Percentiles rank a stretch among this genome's conserved stretches.
phyloP scores from a whole-genome alignment of 2,113 vertebrate genomes.

The Eulemur macaco region DNA sequence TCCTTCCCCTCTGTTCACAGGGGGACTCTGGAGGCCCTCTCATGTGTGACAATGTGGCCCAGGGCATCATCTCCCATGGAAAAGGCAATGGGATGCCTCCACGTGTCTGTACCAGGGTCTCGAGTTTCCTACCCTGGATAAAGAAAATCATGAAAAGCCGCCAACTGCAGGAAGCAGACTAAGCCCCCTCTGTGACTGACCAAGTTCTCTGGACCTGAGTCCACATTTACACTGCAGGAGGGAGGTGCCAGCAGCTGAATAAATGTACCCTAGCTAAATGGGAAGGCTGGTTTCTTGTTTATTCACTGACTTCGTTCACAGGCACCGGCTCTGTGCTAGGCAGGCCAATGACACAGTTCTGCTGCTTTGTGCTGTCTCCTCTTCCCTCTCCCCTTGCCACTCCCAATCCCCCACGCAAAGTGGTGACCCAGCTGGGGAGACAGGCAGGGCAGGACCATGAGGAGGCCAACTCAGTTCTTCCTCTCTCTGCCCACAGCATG shows the following conservation, averaged over 20 bases:
- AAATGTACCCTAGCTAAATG: neutral
- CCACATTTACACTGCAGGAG: neutral
- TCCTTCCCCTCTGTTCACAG: neutral
- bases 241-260: neutral
- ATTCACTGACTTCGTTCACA: neutral
- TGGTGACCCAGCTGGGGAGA: neutral
- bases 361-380: neutral
- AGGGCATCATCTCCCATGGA: slow-evolving; percentile 57
- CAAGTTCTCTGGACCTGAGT: neutral
- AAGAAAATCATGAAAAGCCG: neutral
- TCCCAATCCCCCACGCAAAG: neutral
- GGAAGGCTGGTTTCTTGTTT: neutral
- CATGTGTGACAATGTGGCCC: neutral
- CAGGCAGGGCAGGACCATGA: fast-evolving
- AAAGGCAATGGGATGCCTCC: fast-evolving
- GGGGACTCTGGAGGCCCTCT: slow-evolving; percentile 62
- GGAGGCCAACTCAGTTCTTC: neutral
- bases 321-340: neutral
- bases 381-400: fast-evolving
- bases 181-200: neutral
- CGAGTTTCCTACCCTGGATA: slow-evolving; percentile 62
- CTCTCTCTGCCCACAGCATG: neutral
- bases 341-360: neutral
- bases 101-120: slow-evolving; percentile 3
- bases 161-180: neutral